phyloP scores from a whole-genome alignment of 1,140 invertebrate genomes.

The Ylistrum balloti region DNA sequence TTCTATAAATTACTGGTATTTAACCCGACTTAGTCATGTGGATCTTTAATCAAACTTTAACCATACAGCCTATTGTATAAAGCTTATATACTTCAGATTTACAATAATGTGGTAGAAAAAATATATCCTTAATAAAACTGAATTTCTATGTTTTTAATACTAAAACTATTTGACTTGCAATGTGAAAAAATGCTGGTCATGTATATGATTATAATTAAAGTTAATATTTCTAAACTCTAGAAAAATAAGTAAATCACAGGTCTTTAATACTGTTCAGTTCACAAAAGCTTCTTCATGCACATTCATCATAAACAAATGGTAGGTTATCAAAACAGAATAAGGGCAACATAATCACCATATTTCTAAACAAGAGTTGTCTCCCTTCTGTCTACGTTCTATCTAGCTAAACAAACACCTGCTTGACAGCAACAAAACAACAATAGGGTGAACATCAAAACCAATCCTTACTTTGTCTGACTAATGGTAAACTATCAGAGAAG shows the following conservation, averaged over 20 bases:
- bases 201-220: not conserved
- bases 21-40: too few relatives aligned
- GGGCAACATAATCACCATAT: too few relatives aligned
- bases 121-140: not conserved
- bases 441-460: too few relatives aligned
- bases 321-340: too few relatives aligned
- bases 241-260: not conserved
- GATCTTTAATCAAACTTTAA: too few relatives aligned
- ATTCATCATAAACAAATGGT: too few relatives aligned
- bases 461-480: too few relatives aligned
- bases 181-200: not conserved
- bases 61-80: too few relatives aligned
- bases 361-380: not conserved
- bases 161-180: not conserved
- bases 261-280: not conserved
- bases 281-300: too few relatives aligned
- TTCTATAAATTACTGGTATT: too few relatives aligned
- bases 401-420: not conserved
- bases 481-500: too few relatives aligned
- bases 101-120: not conserved
- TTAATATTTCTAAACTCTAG: not conserved
- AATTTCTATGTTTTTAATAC: not conserved
- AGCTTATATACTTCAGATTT: too few relatives aligned
- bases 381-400: not conserved
- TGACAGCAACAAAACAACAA: not conserved